These are phyloP conservation scores for Nothobranchius kuhntae DNA, from an alignment of 2,113 vertebrate genomes.

Conservation along the genomic window DNA sequence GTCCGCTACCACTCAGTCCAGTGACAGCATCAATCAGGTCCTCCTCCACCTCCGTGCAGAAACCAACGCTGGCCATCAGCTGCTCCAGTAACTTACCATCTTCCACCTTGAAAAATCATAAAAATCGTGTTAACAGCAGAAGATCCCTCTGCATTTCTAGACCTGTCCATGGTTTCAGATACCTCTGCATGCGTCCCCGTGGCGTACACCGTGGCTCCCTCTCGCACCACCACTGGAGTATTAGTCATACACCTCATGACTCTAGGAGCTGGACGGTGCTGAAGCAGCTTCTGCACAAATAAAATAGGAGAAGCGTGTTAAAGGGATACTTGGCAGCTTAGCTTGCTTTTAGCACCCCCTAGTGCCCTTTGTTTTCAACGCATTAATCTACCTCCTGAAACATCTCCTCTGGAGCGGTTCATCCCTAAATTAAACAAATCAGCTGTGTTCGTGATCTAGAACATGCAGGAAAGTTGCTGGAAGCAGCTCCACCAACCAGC, in stretches of 20 bases:
- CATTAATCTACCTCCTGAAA: no score
- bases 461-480: no score
- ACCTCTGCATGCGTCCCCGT: conserved; percentile 90
- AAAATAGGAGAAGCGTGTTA: neutral
- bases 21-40: conserved; percentile 96
- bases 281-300: conserved; percentile 84
- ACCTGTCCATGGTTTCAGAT: no score
- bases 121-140: neutral
- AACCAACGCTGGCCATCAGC: conserved; percentile 95
- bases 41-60: conserved; percentile 96
- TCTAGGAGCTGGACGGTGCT: conserved; percentile 85
- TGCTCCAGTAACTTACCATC: conserved; percentile 93
- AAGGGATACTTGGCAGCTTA: no score
- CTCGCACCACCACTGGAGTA: conserved; percentile 93
- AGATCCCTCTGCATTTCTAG: neutral
- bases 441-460: no score
- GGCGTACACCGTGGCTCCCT: conserved; percentile 95
- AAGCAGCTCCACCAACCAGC: no score
- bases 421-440: no score
- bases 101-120: conserved; percentile 77
- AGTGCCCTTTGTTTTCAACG: no score
- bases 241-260: conserved; percentile 99
- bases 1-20: conserved; percentile 95
- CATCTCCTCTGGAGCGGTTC: no score
- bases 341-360: no score